Conservation (phyloP, 1,140 invertebrate species). For the Solen grandis region DNA sequence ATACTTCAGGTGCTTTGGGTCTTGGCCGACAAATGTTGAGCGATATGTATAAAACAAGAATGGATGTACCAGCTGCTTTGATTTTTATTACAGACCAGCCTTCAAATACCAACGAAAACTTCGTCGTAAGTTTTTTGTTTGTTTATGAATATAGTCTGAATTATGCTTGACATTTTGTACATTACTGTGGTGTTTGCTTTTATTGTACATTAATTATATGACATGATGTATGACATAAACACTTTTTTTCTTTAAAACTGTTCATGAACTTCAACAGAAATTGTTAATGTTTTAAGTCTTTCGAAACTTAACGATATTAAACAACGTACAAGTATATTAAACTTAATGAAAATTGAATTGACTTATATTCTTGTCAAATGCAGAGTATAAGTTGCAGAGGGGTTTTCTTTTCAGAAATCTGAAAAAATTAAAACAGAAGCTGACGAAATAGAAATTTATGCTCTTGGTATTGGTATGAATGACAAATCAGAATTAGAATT, state of each 20-base stretch:
- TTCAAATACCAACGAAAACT: slow-evolving; percentile 33
- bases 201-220: too few species aligned
- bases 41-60: neutral
- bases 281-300: too few species aligned
- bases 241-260: too few species aligned
- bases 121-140: slow-evolving; percentile 8
- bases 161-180: neutral
- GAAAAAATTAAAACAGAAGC: neutral
- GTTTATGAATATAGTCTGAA: neutral
- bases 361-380: too few species aligned
- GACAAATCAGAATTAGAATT: slow-evolving; percentile 61
- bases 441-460: slow-evolving; percentile 39
- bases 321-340: too few species aligned
- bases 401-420: slow-evolving; percentile 6
- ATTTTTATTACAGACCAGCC: slow-evolving; percentile 52
- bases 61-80: slow-evolving; percentile 41
- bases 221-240: too few species aligned
- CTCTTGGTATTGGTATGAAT: slow-evolving; percentile 59
- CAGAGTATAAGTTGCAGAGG: too few species aligned
- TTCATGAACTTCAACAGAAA: too few species aligned
- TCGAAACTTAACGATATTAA: too few species aligned
- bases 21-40: slow-evolving; percentile 29
- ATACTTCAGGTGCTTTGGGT: slow-evolving; percentile 17
- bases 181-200: too few species aligned
- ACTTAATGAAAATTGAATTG: too few species aligned